Evolutionary conservation across 1,140 invertebrate species (phyloP).

Genomic region (Triops cancriformis): DNA sequence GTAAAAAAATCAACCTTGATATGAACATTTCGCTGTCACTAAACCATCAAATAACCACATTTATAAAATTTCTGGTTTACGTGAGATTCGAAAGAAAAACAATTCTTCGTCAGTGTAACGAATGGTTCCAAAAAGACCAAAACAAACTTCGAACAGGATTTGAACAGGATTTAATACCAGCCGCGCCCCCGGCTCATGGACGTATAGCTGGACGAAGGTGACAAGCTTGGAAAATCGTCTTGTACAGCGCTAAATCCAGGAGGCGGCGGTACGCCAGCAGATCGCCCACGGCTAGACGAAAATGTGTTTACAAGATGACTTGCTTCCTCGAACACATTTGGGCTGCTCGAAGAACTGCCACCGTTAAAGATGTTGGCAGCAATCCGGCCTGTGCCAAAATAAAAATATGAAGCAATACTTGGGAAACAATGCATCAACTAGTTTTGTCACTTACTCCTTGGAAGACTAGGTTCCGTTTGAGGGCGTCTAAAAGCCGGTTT

Average conservation of each 20-base stretch:
- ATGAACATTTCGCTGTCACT: too few relatives aligned
- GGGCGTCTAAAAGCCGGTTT: neutral
- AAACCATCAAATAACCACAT: too few relatives aligned
- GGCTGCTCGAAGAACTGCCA: neutral
- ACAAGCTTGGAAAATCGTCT: conserved; percentile 2
- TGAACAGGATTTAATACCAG: neutral
- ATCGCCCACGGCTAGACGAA: neutral
- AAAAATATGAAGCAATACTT: neutral
- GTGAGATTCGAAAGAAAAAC: too few relatives aligned
- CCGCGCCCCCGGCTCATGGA: neutral
- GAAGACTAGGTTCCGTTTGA: neutral
- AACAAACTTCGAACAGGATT: neutral
- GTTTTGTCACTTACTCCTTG: neutral
- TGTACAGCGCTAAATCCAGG: neutral
- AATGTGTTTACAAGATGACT: neutral
- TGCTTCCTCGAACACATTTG: neutral
- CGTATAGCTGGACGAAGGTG: neutral
- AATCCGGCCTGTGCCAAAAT: neutral
- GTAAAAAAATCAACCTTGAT: too few relatives aligned
- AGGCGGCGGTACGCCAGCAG: neutral
- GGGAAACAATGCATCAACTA: neutral
- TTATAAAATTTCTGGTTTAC: too few relatives aligned
- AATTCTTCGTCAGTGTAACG: too few relatives aligned
- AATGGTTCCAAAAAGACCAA: too few relatives aligned
- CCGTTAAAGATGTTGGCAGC: neutral